A percentile compares a stretch with the other conserved stretches of the same genome.
Conservation (phyloP, 2,113 vertebrate genomes). For the Paradoxurus hermaphroditus region DNA sequence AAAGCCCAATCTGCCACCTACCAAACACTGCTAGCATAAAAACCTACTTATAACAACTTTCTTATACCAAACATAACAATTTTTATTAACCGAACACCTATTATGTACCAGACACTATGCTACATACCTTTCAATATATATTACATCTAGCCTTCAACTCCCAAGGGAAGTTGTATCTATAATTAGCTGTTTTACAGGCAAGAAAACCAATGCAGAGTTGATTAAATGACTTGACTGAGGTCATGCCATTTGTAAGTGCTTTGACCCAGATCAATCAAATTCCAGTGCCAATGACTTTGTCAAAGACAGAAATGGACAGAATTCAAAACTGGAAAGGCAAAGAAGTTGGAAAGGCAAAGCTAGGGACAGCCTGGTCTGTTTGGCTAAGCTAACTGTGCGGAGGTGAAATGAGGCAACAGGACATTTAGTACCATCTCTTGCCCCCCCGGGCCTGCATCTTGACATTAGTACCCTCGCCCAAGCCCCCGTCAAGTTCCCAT, state of each 20-base stretch:
- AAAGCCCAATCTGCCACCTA: not conserved
- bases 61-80: not conserved
- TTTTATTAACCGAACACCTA: not conserved
- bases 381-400: not conserved
- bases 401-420: not conserved
- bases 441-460: not conserved
- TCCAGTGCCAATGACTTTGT: not conserved
- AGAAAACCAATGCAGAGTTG: not conserved
- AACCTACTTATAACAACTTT: not conserved
- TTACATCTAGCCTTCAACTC: not conserved
- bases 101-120: not conserved
- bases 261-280: not conserved
- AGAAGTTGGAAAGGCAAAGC: not conserved
- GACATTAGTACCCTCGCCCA: not conserved
- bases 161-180: not conserved
- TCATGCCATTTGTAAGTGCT: not conserved
- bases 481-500: not conserved
- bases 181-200: not conserved
- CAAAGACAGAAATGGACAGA: not conserved
- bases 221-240: not conserved
- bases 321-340: not conserved
- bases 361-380: not conserved
- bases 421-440: not conserved
- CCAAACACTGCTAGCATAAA: not conserved
- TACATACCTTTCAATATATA: not conserved